These are phyloP conservation scores for Oscarella lobularis DNA, from an alignment of 37 sponge, comb jelly and placozoan genomes.

Conservation along the genomic window DNA sequence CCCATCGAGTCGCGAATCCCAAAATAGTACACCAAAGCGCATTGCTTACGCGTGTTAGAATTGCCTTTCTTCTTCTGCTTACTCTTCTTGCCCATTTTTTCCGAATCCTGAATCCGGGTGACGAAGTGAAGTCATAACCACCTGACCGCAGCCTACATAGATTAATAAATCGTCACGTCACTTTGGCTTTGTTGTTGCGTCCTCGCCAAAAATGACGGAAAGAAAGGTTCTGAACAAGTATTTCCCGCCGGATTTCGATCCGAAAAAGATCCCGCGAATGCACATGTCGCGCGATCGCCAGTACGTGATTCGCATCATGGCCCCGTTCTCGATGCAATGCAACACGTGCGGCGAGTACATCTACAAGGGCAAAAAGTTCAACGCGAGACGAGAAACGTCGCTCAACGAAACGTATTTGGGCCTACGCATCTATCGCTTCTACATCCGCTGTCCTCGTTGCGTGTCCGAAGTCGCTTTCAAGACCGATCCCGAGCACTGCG, in stretches of 20 bases:
- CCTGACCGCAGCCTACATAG: no score
- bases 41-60: no score
- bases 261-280: conserved; percentile 72
- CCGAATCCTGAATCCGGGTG: no score
- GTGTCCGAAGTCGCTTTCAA: conserved; percentile 91
- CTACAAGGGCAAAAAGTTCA: conserved; percentile 96
- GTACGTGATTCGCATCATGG: conserved; percentile 88
- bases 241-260: conserved; percentile 95
- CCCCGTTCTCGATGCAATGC: conserved; percentile 96
- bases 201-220: neutral
- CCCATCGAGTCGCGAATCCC: no score
- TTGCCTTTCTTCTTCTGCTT: no score
- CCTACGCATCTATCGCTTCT: conserved; percentile 79
- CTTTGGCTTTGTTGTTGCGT: no score
- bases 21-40: no score
- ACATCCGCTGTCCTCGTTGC: conserved; percentile 89
- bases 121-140: no score
- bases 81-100: no score
- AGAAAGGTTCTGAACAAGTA: conserved; percentile 55
- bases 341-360: conserved; percentile 94
- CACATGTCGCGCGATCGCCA: conserved; percentile 47
- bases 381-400: conserved; percentile 82
- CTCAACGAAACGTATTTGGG: conserved; percentile 77
- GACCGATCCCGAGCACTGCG: conserved; percentile 93
- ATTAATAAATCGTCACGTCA: no score